phyloP scores from a whole-genome alignment of 2,888 invertebrate species.

The Cantharis rustica region DNA sequence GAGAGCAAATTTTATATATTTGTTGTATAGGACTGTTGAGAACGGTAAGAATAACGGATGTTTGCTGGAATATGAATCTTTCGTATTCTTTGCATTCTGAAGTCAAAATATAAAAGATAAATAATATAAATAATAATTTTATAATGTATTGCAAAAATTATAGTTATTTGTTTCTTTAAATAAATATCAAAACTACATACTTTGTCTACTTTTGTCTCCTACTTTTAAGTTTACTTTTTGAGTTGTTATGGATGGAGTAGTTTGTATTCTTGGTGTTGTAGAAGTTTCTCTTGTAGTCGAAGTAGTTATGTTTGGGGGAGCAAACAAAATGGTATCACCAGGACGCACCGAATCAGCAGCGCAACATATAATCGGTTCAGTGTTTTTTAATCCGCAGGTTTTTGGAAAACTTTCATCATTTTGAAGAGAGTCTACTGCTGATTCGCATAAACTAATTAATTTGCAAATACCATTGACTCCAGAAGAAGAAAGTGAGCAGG shows the following conservation, averaged over 20 bases:
- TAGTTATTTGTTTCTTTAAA: background rate
- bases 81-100: slow-evolving; percentile 17
- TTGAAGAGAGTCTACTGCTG: slow-evolving; percentile 35
- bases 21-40: too few relatives aligned
- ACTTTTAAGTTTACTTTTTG: background rate
- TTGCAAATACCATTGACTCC: slow-evolving; percentile 38
- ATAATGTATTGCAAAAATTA: too few relatives aligned
- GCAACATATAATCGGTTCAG: slow-evolving; percentile 45
- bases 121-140: background rate
- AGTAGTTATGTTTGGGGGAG: background rate
- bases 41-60: accelerated
- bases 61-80: background rate
- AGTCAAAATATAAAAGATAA: background rate
- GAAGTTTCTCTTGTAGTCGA: background rate
- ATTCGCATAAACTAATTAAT: slow-evolving; percentile 37
- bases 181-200: slow-evolving; percentile 2
- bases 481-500: slow-evolving; percentile 12
- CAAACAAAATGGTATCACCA: background rate
- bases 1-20: too few relatives aligned
- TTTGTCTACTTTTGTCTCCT: slow-evolving; percentile 5
- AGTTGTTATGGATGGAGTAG: background rate
- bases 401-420: slow-evolving; percentile 36
- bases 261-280: background rate
- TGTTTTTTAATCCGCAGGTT: slow-evolving; percentile 43
- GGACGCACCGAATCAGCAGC: background rate